These are phyloP conservation scores for Julus scanicus DNA, from an alignment of 2,888 invertebrate genomes.

Conservation along the genomic window DNA sequence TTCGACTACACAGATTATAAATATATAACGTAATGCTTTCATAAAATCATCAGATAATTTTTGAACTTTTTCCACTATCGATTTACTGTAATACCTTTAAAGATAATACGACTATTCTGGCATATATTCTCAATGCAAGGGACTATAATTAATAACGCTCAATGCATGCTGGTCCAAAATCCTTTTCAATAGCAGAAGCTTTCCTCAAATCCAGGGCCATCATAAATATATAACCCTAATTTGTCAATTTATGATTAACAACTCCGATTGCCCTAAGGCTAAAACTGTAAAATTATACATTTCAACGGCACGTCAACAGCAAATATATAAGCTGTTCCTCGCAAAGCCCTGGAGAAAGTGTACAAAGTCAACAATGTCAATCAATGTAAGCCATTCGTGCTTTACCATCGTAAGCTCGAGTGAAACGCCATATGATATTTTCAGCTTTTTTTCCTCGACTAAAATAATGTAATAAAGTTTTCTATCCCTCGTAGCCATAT, in stretches of 20 bases:
- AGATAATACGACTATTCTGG: too few species aligned
- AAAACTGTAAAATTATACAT: constrained; percentile 44
- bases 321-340: background rate
- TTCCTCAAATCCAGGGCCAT: background rate
- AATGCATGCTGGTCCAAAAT: background rate
- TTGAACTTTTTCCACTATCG: too few species aligned
- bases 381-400: constrained; percentile 42
- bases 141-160: too few species aligned
- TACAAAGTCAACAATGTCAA: constrained; percentile 45
- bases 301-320: constrained; percentile 1
- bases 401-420: background rate
- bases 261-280: constrained; percentile 32
- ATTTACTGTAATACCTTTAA: too few species aligned
- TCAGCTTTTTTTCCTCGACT: background rate
- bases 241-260: constrained; percentile 40
- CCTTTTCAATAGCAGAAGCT: background rate
- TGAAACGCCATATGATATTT: constrained; percentile 38
- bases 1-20: too few species aligned
- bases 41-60: too few species aligned
- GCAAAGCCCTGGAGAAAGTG: constrained; percentile 27
- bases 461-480: constrained; percentile 45
- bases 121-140: background rate
- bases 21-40: too few species aligned
- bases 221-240: background rate
- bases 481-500: constrained; percentile 34